Conservation (phyloP, 1,140 invertebrate species). For the Metopolophium dirhodum region DNA sequence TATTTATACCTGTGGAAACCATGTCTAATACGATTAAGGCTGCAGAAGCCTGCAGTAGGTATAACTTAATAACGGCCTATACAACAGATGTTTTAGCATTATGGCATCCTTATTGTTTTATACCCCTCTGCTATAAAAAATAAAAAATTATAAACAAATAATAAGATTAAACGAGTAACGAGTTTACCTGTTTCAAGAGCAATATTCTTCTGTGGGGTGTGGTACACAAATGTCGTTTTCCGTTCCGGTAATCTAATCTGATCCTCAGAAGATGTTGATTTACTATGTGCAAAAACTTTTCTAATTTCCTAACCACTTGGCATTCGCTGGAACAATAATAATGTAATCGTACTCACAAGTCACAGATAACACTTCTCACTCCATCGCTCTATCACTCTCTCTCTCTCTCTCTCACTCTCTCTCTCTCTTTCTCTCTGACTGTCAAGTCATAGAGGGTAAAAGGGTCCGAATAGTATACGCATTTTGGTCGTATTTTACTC, state of each 20-base stretch:
- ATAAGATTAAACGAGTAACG: slow-evolving; percentile 10
- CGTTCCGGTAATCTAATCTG: slow-evolving; percentile 31
- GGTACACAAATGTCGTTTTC: slow-evolving; percentile 26
- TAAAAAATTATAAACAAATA: neutral
- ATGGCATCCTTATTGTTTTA: neutral
- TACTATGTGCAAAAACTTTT: slow-evolving; percentile 52
- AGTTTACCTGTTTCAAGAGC: neutral
- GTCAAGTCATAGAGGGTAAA: neutral
- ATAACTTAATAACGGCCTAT: neutral
- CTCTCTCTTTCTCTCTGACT: neutral
- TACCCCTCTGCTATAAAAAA: neutral
- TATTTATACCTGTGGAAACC: neutral
- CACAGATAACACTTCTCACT: slow-evolving; percentile 32
- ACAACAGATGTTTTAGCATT: neutral
- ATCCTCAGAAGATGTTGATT: slow-evolving; percentile 35
- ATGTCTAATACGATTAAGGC: neutral
- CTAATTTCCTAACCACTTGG: slow-evolving; percentile 50
- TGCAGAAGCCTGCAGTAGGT: neutral
- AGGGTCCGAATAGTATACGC: neutral
- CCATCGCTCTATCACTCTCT: neutral
- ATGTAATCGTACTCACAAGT: slow-evolving; percentile 36
- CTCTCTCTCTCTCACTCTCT: too few species aligned
- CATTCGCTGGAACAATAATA: slow-evolving; percentile 29
- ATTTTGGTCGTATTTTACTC: slow-evolving; percentile 15
- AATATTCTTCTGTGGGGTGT: neutral